Evolutionary conservation across 2,888 invertebrate genomes (phyloP), one percentile per base, ranked within the genome.

Genomic region (Palloptera scutellata): DNA sequence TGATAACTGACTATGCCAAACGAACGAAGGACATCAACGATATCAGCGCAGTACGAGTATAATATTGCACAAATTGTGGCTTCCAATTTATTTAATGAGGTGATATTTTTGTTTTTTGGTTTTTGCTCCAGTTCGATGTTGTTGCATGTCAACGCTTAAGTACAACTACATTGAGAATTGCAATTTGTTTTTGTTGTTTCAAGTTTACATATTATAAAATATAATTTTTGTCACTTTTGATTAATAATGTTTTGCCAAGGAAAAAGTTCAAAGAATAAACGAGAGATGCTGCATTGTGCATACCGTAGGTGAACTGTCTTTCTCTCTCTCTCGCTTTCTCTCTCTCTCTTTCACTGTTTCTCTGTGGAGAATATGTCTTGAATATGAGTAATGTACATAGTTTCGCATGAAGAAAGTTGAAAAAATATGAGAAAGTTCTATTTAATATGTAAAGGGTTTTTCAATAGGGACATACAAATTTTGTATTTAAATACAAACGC

Each of bases 71-170:
- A 48, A 48, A 57, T 64, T 58, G 51, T 52, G 64, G 64, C 19
- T 58, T 64, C 57, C 58, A 64, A 20, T 64, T 64, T 64, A 58
- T 58, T 58, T 64, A 64, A 64, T 58, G 64, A 64, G 40, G 64
- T 48, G 41, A 45, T 51, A 64, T 48, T 64, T 30, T 30, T 6
- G 2, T 30, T 6, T 30, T 30, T 30, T 30, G 2, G 6, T 6
- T 30, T 30, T 40, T 41, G 48, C 57, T 64, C 41, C 51, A 48
- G 17, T 45, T 63, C 45, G 12, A 30, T 17, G 15, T 55, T 5
- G 30, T 43, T 55, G 30, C 15, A 43, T 15, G 12, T 30, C n/a
- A 15, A 20, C 9, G n/a, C 17, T n/a, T 53, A 13, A 53, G 5
- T 17, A 17, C 19, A 53, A 53, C 19, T 20, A 12, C 19, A 20